Conservation (phyloP, 2,888 invertebrate genomes). For the Zaprionus bogoriensis region DNA sequence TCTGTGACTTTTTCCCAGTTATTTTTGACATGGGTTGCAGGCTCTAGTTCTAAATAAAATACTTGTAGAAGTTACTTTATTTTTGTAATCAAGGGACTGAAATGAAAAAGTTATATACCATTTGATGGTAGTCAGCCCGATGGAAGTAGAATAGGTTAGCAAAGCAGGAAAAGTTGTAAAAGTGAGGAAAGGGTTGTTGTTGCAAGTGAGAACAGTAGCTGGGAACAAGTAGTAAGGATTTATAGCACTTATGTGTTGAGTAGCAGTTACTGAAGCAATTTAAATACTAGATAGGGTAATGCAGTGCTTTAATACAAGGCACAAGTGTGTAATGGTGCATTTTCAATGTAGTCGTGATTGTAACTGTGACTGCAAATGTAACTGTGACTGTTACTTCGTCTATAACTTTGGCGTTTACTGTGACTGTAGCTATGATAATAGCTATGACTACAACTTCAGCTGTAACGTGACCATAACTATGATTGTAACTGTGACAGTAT, state of each 20-base stretch:
- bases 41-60: not conserved
- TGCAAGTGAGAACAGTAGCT: no score
- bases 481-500: not conserved
- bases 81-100: slow-evolving; percentile 1
- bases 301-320: no score
- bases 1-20: slow-evolving; percentile 2
- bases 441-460: not conserved
- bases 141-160: not conserved
- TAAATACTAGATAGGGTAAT: not conserved
- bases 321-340: not conserved
- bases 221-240: no score
- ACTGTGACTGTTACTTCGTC: not conserved
- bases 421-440: not conserved
- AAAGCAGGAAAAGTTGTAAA: not conserved
- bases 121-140: not conserved
- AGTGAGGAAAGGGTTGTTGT: not conserved
- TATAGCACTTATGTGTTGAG: no score
- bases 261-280: not conserved
- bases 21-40: not conserved
- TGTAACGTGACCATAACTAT: not conserved
- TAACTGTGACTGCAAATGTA: not conserved
- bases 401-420: not conserved
- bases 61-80: slow-evolving; percentile 6
- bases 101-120: not conserved
- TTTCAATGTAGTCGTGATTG: not conserved